Evolutionary conservation across 2,888 invertebrate genomes (phyloP).

Genomic region (Cacoxenus indagator): DNA sequence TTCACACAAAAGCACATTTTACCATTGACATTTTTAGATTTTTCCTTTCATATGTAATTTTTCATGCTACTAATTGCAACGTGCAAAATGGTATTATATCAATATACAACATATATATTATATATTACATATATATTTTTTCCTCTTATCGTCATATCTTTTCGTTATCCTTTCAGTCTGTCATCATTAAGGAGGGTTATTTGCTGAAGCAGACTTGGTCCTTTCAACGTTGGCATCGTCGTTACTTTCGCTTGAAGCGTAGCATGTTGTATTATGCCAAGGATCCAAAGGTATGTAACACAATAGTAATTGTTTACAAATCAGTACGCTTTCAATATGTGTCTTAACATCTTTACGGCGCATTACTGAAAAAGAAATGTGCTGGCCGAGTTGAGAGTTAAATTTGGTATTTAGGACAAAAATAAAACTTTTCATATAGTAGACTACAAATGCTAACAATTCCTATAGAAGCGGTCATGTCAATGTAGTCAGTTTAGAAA

Average conservation of each 20-base stretch:
- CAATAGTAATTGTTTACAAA: not conserved
- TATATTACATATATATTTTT: not conserved
- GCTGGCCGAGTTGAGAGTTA: too few species aligned
- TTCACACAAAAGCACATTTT: too few species aligned
- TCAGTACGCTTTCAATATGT: not conserved
- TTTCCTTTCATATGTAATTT: not conserved
- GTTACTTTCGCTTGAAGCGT: slow-evolving; percentile 87
- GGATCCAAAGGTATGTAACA: slow-evolving; percentile 85
- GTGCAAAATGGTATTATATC: too few species aligned
- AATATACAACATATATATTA: too few species aligned
- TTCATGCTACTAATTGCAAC: not conserved
- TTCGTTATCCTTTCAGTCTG: slow-evolving; percentile 70
- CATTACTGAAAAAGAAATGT: too few species aligned
- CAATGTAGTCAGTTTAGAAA: too few species aligned
- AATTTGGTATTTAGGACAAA: too few species aligned
- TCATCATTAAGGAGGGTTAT: slow-evolving; percentile 83
- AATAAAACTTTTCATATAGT: too few species aligned
- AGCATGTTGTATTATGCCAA: slow-evolving; percentile 89
- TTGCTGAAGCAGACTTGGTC: slow-evolving; percentile 89
- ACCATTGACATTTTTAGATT: not conserved
- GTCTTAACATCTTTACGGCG: not conserved
- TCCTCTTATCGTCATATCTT: not conserved
- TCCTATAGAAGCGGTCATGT: too few species aligned
- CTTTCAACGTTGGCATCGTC: slow-evolving; percentile 87
- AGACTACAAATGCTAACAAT: too few species aligned